Percentiles rank a stretch among this genome's conserved stretches.
These are phyloP conservation scores for Helicorthomorpha holstii DNA, from an alignment of 1,140 invertebrate species.

Conservation along the genomic window DNA sequence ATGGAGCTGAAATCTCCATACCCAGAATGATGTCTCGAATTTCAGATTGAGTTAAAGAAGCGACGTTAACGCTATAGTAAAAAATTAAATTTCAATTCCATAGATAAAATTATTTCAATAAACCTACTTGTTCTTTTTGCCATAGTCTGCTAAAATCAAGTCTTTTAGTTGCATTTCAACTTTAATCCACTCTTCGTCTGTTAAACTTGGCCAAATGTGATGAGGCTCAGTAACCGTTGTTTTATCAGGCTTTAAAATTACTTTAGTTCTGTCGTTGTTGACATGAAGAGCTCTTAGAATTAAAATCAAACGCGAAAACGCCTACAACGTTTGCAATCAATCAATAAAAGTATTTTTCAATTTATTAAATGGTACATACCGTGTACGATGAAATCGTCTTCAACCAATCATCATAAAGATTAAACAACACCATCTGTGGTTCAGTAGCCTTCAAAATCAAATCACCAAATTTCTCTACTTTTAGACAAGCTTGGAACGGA, in stretches of 20 bases:
- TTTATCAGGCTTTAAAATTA: conserved; percentile 95
- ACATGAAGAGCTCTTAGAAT: conserved; percentile 94
- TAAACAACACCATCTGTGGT: conserved; percentile 99
- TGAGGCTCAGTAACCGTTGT: conserved; percentile 97
- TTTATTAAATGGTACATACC: conserved; percentile 18
- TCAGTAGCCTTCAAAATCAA: conserved; percentile 97
- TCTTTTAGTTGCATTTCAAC: conserved; percentile 97
- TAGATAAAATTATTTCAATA: background rate
- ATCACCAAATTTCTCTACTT: conserved; percentile 98
- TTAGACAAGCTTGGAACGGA: conserved; percentile 97
- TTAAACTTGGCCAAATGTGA: conserved; percentile 97
- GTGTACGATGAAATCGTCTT: conserved; percentile 92
- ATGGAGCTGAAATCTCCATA: conserved; percentile 99
- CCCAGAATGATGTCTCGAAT: conserved; percentile 98
- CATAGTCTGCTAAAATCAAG: conserved; percentile 95
- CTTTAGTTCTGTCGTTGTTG: conserved; percentile 97
- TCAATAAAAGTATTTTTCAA: no score
- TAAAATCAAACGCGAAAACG: conserved; percentile 92
- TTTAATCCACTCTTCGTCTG: conserved; percentile 99
- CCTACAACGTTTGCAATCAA: conserved; percentile 32
- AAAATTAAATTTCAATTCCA: conserved; percentile 6
- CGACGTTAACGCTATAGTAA: conserved; percentile 72
- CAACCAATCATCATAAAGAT: conserved; percentile 98
- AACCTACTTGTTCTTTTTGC: conserved; percentile 93
- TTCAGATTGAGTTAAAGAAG: conserved; percentile 95